phyloP scores from a whole-genome alignment of 2,888 invertebrate species.

The Thysanoteuthis rhombus region DNA sequence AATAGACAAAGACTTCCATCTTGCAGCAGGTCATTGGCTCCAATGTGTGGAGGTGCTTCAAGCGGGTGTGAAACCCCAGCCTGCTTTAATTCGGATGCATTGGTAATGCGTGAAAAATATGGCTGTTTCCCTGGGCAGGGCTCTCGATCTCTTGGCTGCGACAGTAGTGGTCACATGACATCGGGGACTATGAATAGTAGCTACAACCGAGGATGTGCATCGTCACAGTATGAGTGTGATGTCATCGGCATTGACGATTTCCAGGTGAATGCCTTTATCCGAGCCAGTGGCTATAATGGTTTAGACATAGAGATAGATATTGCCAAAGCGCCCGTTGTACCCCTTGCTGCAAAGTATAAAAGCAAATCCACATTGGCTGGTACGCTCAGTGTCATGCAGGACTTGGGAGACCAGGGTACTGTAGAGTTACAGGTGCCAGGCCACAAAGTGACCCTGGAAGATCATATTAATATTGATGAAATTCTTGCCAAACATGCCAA shows the following conservation, averaged over 20 bases:
- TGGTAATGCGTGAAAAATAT: slow-evolving; percentile 32
- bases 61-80: slow-evolving; percentile 30
- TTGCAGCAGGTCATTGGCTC: slow-evolving; percentile 28
- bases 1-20: slow-evolving; percentile 31
- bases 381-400: slow-evolving; percentile 47
- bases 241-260: slow-evolving; percentile 56
- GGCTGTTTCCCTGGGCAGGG: slow-evolving; percentile 33
- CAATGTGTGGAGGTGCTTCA: slow-evolving; percentile 29
- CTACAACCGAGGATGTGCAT: slow-evolving; percentile 34
- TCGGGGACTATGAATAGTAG: slow-evolving; percentile 31
- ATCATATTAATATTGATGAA: slow-evolving; percentile 43
- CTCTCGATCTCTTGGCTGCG: slow-evolving; percentile 26
- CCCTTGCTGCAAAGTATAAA: not conserved
- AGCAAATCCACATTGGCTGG: slow-evolving; percentile 35
- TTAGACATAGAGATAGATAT: slow-evolving; percentile 53
- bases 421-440: slow-evolving; percentile 52
- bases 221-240: slow-evolving; percentile 52
- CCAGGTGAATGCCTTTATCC: slow-evolving; percentile 52
- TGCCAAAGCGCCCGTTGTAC: not conserved
- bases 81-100: slow-evolving; percentile 28
- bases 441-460: slow-evolving; percentile 48
- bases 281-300: slow-evolving; percentile 56
- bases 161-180: slow-evolving; percentile 31
- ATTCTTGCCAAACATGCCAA: slow-evolving; percentile 45
- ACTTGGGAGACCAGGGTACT: slow-evolving; percentile 47